Evolutionary conservation across 1,140 invertebrate species (phyloP), one percentile per base, ranked within the genome.

Genomic region (Magallana ariakensis): DNA sequence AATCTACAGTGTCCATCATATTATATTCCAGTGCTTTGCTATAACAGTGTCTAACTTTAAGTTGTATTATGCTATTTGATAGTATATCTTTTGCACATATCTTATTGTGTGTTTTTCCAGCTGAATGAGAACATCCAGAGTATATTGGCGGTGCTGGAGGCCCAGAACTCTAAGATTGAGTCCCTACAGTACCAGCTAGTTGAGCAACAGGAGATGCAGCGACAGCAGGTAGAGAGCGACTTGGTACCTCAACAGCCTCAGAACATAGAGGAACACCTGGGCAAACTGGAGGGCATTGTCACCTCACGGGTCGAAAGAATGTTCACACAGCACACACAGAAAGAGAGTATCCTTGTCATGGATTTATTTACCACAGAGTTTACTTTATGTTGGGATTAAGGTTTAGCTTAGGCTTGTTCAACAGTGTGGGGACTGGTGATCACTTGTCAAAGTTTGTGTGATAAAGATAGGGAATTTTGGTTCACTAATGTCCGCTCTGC

Each of bases 321-420:
- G 26, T 89, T 94, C 70, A 89, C 90, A 9, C 91, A 93, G 66
- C 92, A 93, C 70, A 87, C 92, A 19, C 92, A 92, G 80, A 91
- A 88, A 88, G 93, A 94, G 90, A 92, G 92, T 94, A 94, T 93
- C 92, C 91, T 94, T 92, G 89, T 0, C n/a, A 11, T 54, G 26
- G 46, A 22, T 7, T 81, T n/a, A 46, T 81, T 1, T n/a, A 46
- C 33, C 33, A 33, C 33, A 33, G 33, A 33, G 33, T 33, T 33
- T 33, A 33, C 33, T 33, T 33, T 1, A 33, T 33, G 3, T 33
- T 33, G 33, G 33, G 33, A 33, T 1, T 33, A 33, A 33, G 1
- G 33, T 33, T 33, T 46, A 46, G 33, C 33, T 46, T 2, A 46
- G 3, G 33, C 33, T 46, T 46, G 33, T 46, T 46, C 33, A 46